These are phyloP conservation scores for Carcharodon carcharias DNA, from an alignment of 2,797 vertebrate genomes.

Conservation along the genomic window DNA sequence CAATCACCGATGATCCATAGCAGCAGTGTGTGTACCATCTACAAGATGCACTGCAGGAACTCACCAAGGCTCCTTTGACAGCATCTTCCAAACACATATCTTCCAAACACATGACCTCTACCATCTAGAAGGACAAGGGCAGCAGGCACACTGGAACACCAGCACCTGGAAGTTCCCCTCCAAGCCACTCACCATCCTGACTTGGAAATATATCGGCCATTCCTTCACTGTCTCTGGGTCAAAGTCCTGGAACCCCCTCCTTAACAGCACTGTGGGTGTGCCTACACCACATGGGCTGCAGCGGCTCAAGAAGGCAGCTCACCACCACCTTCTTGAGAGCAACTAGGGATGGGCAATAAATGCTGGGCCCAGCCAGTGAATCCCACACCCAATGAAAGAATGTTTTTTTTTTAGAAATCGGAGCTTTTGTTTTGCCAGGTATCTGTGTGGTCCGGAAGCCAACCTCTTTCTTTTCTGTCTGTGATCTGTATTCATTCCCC, in stretches of 20 bases:
- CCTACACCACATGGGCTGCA: too few species aligned
- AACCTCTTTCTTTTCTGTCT: background rate
- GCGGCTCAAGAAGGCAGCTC: background rate
- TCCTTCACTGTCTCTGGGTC: background rate
- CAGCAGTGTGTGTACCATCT: too few species aligned
- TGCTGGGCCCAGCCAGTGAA: background rate
- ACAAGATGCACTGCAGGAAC: too few species aligned
- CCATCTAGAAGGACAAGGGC: too few species aligned
- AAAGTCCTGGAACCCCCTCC: background rate
- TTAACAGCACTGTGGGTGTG: background rate
- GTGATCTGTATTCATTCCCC: background rate
- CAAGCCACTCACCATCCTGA: too few species aligned
- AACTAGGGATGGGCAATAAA: background rate
- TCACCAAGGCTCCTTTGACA: too few species aligned
- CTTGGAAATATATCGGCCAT: too few species aligned
- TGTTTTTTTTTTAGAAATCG: background rate
- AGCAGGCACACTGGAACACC: too few species aligned
- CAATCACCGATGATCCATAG: too few species aligned
- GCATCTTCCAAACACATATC: too few species aligned
- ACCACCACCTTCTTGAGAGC: background rate
- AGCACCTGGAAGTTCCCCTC: too few species aligned
- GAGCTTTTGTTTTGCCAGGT: background rate
- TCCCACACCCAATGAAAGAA: background rate
- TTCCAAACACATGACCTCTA: too few species aligned
- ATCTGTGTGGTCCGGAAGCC: background rate